Base-by-base conservation (phyloP, 1,140 invertebrate genomes). In the Apis dorsata region DNA sequence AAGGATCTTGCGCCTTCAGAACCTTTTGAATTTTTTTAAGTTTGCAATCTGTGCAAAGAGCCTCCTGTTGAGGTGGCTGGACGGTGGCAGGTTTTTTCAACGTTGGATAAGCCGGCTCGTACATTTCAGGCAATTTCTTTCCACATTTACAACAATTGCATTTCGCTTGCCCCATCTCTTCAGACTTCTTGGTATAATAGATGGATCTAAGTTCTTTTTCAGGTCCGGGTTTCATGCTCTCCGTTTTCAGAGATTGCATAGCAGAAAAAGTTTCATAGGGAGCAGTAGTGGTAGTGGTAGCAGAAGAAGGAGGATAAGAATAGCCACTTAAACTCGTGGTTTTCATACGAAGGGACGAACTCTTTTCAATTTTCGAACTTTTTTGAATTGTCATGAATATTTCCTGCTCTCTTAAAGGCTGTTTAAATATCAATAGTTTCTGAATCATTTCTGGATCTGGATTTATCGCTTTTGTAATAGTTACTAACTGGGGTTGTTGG, bases 111-210 rank as follows among this genome's bases (percentile, higher is more conserved):
- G 4, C 34, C 4, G 34, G 0, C 34, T 44, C 34, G 34, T 44
- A 44, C 34, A 7, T 44, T 4, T 4, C 51, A 1, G 11, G 5
- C 51, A 75, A 11, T 7, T 15, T n/a, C 44, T 63, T 83, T 1
- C 84, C 84, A 15, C 87, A 88, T 13, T 71, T 10, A 34, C 87
- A 88, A 44, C 87, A 88, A 57, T 88, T 74, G 65, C 87, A 88
- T 13, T 49, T 44, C 1, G 7, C 24, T 12, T 24, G 59, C 0
- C 44, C 57, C 0, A 17, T 3, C 13, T 80, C 77, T 0, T 34
- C 68, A 7, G 73, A 11, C 1, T 10, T 79, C 3, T 34, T 59
- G 1, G 76, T 63, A n/a, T 88, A 88, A 44, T 80, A 60, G 24
- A 83, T 70, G 2, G 83, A 78, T 15, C 75, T 78, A 15, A 88